Conservation (phyloP, 2,113 vertebrate genomes). For the Ifrita kowaldi region DNA sequence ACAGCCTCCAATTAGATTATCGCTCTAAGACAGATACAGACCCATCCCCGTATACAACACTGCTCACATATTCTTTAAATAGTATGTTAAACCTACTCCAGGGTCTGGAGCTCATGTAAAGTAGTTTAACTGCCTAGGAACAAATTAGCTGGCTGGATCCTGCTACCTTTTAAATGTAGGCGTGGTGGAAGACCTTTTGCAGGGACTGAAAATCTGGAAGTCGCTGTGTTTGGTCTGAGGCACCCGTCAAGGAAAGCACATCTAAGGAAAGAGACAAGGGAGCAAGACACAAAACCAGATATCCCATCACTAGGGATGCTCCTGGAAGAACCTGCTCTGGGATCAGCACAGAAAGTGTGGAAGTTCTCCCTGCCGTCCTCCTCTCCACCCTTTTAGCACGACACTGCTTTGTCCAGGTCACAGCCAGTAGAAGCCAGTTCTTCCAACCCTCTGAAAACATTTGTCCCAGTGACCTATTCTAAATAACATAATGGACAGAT, state of each 20-base stretch:
- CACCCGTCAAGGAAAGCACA: neutral
- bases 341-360: accelerated
- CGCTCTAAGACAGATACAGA: neutral
- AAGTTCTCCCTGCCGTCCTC: neutral
- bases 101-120: neutral
- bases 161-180: neutral
- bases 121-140: slow-evolving; percentile 22
- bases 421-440: neutral
- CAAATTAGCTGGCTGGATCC: slow-evolving; percentile 33
- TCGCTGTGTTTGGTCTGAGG: neutral
- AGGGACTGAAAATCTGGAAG: slow-evolving; percentile 29
- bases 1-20: neutral
- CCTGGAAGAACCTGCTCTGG: neutral
- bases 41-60: accelerated
- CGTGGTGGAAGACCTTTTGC: slow-evolving; percentile 4
- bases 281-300: neutral
- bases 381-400: neutral
- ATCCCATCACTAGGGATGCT: neutral
- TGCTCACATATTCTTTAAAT: neutral
- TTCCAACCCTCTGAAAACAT: neutral
- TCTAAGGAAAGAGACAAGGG: neutral
- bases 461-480: neutral
- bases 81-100: neutral
- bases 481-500: neutral
- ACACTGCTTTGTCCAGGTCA: neutral